Evolutionary conservation across 2,797 vertebrate genomes (phyloP), one percentile per base, ranked within the genome.

Genomic region (Gymnocypris eckloni): DNA sequence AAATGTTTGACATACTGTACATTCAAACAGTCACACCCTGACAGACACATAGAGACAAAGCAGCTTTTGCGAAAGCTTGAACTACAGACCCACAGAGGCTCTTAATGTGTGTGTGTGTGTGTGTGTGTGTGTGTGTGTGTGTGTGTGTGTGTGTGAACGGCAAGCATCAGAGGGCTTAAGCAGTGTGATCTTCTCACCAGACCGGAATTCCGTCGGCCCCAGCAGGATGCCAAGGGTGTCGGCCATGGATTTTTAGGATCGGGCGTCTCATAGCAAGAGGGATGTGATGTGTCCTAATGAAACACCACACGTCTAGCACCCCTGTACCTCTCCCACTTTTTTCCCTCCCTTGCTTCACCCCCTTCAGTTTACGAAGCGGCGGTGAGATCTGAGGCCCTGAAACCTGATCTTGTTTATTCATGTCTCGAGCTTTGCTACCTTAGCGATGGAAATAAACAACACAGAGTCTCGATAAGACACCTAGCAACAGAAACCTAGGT

Each of bases 391-490:
- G 82, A 92, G 84, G 82, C 39, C 73, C 61, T 85, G 91, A 76
- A 92, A 94, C 89, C 76, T 12, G 88, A 93, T 91, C 91, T 88
- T 89, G 92, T 92, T 92, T 91, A 92, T 91, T 91, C 71, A 81
- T 67, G 89, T 91, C 88, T 91, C 66, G 4, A 45, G 66, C 88
- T 90, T 92, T 89, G 88, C 81, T 88, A 86, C 86, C 69, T 80
- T 89, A 77, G 64, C 13, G 83, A 91, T 90, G 86, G 88, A 91
- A 93, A 91, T 90, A 91, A 85, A 86, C 41, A 59, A 86, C 56
- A 81, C 56, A 61, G 66, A 69, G 66, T 39, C 66, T 69, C 66
- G 75, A 66, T 76, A 45, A 82, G 59, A 81, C 73, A 86, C 85
- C 86, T 87, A 88, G 87, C 89, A 87, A 84, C 85, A 84, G 81